Base-by-base conservation (phyloP, 2,888 invertebrate genomes). In the Hyles lineata region DNA sequence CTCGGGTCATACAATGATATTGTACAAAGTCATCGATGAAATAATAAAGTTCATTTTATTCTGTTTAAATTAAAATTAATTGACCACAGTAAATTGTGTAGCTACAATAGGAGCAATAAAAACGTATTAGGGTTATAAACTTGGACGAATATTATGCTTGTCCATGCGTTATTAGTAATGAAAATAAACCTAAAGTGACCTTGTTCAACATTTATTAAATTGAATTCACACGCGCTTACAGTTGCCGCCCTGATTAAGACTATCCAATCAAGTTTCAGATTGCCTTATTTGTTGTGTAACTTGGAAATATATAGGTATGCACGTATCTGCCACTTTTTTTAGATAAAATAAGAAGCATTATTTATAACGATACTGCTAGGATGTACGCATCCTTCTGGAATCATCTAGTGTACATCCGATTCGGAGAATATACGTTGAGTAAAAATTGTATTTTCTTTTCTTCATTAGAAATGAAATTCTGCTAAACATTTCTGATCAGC, bases 1-100 rank as follows among this genome's bases (percentile, higher is more conserved):
- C 60, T 71, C 70, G 52, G 69, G 72, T 69, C 72, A 72, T 79
- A 77, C 73, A 70, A 25, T 25, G 9, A 60, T 25, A 60, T 19
- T 55, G 55, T 3, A 55, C 55, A 55, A 55, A 55, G 55, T 55
- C 55, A n/a, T n/a, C 17, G 55, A 55, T 55, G 23, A 60, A 60
- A 17, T 25, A 60, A 60, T 25, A 55, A 55, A n/a, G n/a, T 55
- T 15, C 43, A n/a, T n/a, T 5, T n/a, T n/a, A 55, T 55, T 55
- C 8, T 17, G 55, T 8, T 55, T 55, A 55, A 55, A 55, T 55
- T 55, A n/a, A 55, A 7, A 8, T 43, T 55, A 55, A n/a, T 55
- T 3, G 55, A 8, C 43, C 15, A n/a, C 55, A 55, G n/a, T 55
- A 55, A 55, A 55, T 15, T n/a, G n/a, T n/a, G 15, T 43, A 11